These are phyloP conservation scores for Planiliza haematocheilus DNA, from an alignment of 2,113 vertebrate genomes.

Conservation along the genomic window DNA sequence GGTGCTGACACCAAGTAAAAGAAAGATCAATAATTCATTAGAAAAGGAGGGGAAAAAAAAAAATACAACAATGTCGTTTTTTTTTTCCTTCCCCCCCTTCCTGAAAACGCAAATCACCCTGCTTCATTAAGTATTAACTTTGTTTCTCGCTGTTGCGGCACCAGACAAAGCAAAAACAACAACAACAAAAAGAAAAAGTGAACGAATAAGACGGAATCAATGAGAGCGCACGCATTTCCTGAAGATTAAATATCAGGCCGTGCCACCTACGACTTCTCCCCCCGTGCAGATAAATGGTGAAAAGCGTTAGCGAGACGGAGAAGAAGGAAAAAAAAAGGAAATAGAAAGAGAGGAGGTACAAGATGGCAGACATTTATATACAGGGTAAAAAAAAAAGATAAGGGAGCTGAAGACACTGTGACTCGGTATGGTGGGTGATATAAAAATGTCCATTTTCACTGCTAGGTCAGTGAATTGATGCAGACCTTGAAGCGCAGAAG, in stretches of 20 bases:
- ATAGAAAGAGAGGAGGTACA: not conserved
- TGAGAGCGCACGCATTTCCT: slow-evolving; percentile 50
- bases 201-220: slow-evolving; percentile 31
- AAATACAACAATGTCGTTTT: slow-evolving; percentile 73
- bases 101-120: slow-evolving; percentile 73
- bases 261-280: slow-evolving; percentile 47
- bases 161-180: slow-evolving; percentile 20
- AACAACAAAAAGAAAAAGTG: slow-evolving; percentile 16
- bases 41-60: slow-evolving; percentile 59
- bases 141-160: slow-evolving; percentile 41
- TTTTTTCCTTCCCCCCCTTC: slow-evolving; percentile 67
- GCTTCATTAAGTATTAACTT: slow-evolving; percentile 75
- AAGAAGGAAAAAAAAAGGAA: not conserved
- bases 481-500: slow-evolving; percentile 55
- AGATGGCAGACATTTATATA: slow-evolving; percentile 37
- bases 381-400: slow-evolving; percentile 39
- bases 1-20: slow-evolving; percentile 77
- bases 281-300: slow-evolving; percentile 43
- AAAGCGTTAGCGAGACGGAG: not conserved
- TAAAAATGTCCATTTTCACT: slow-evolving; percentile 58
- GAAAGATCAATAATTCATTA: slow-evolving; percentile 85
- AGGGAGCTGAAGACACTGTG: slow-evolving; percentile 30
- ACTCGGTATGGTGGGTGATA: slow-evolving; percentile 45
- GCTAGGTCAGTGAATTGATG: slow-evolving; percentile 67
- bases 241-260: slow-evolving; percentile 63